A percentile compares a stretch with the other conserved stretches of the same genome.
phyloP scores from a whole-genome alignment of 1,140 invertebrate species.

The Manduca sexta region DNA sequence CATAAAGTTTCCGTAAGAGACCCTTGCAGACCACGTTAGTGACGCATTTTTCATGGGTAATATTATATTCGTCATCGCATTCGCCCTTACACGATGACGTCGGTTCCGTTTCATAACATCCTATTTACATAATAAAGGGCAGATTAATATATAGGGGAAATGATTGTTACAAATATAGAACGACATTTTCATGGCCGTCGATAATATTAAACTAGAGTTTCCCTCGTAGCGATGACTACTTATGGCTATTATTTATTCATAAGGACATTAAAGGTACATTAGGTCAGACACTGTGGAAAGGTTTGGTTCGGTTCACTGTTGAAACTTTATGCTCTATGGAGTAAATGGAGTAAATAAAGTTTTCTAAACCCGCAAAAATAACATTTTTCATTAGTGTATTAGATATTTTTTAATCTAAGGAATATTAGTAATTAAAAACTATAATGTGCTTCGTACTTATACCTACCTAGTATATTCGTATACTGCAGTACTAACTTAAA shows the following conservation, averaged over 20 bases:
- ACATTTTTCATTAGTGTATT: no score
- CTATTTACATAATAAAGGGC: slow-evolving; percentile 46
- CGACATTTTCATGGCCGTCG: slow-evolving; percentile 29
- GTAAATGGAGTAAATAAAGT: no score
- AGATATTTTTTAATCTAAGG: no score
- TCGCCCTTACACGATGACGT: slow-evolving; percentile 39
- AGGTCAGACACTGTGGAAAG: no score
- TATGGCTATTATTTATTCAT: slow-evolving; percentile 1
- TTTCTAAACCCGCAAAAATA: no score
- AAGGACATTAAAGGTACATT: no score
- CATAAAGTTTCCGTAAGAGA: slow-evolving; percentile 1
- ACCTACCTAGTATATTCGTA: no score
- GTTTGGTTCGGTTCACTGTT: no score
- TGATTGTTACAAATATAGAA: slow-evolving; percentile 27
- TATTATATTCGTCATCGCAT: slow-evolving; percentile 18
- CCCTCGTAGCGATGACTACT: not conserved
- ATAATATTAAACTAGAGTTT: slow-evolving; percentile 18
- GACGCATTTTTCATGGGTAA: slow-evolving; percentile 23
- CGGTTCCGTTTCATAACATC: slow-evolving; percentile 40
- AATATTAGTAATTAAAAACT: no score
- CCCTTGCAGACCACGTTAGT: slow-evolving; percentile 8
- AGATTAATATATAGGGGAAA: slow-evolving; percentile 40
- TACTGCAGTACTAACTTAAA: no score
- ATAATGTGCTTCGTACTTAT: no score
- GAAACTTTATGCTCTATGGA: no score